Conservation (phyloP, 2,113 vertebrate species). For the Melanerpes formicivorus region DNA sequence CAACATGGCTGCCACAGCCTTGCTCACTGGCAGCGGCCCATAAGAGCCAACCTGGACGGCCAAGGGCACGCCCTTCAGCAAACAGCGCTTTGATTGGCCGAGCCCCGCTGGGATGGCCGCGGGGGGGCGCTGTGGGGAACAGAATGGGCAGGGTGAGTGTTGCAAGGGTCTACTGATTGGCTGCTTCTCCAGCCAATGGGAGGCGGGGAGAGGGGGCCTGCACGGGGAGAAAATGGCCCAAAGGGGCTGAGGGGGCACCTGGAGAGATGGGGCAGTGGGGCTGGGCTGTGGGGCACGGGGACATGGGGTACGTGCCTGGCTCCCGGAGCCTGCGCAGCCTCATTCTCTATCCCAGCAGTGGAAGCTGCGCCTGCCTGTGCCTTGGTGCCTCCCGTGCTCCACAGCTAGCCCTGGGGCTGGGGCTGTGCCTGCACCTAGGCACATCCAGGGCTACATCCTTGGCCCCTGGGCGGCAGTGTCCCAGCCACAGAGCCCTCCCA, state of each 20-base stretch:
- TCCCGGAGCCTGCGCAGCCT: neutral
- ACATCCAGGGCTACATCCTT: rapidly evolving
- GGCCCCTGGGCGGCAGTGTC: rapidly evolving
- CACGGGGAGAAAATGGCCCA: neutral
- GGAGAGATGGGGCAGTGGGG: neutral
- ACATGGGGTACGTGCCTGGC: rapidly evolving
- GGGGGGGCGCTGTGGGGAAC: neutral
- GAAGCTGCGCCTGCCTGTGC: too few relatives aligned
- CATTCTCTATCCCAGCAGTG: neutral
- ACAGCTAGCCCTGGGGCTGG: too few relatives aligned
- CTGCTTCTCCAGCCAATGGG: neutral
- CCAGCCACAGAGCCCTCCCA: rapidly evolving
- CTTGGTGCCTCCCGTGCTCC: too few relatives aligned
- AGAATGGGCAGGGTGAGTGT: rapidly evolving
- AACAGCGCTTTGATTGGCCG: neutral
- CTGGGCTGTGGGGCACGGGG: too few relatives aligned
- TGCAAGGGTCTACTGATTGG: neutral
- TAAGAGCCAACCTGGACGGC: too few relatives aligned
- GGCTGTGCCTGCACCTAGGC: too few relatives aligned
- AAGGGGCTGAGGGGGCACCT: too few relatives aligned
- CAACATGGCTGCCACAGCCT: neutral
- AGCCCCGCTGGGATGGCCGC: rapidly evolving
- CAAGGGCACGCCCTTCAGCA: neutral
- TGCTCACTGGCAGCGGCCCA: neutral
- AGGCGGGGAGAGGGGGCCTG: neutral